Percentiles rank a stretch among this genome's conserved stretches.
Conservation (phyloP, 2,113 vertebrate species). For the Rhynchopsitta pachyrhyncha region DNA sequence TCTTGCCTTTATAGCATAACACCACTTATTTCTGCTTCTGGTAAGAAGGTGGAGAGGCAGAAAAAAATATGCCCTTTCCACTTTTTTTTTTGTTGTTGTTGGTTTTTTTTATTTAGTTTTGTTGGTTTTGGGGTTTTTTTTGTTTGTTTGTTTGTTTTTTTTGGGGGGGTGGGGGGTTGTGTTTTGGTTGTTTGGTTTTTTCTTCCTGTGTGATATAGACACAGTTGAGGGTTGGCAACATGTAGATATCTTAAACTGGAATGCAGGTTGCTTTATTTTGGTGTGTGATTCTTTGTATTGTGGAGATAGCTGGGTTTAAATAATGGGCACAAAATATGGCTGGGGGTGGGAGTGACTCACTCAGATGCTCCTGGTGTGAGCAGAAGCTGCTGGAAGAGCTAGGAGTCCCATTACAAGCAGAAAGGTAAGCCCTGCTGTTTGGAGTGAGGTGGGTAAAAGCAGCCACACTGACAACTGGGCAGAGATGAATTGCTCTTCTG, state of each 20-base stretch:
- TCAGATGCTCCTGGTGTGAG: neutral
- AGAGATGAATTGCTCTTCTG: neutral
- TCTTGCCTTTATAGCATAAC: neutral
- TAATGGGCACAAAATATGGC: neutral
- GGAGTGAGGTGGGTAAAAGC: neutral
- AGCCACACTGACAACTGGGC: neutral
- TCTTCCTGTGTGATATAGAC: rapidly evolving
- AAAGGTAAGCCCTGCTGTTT: neutral
- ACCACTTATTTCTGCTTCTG: neutral
- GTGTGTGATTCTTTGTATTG: neutral
- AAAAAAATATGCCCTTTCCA: rapidly evolving
- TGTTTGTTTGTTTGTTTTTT: too few species aligned
- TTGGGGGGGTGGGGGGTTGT: too few species aligned
- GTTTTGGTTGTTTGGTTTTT: too few species aligned
- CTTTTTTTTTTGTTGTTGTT: too few species aligned
- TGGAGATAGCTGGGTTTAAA: neutral
- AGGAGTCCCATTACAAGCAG: rapidly evolving
- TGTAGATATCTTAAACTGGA: neutral
- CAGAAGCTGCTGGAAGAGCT: neutral
- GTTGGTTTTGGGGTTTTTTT: too few species aligned
- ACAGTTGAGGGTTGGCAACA: neutral
- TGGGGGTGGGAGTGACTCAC: rapidly evolving
- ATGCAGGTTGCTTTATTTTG: neutral
- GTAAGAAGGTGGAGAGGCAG: neutral
- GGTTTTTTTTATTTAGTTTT: too few species aligned